Evolutionary conservation across 2,113 vertebrate species (phyloP), one percentile per base, ranked within the genome.

Genomic region (Genyomyrus donnyi): DNA sequence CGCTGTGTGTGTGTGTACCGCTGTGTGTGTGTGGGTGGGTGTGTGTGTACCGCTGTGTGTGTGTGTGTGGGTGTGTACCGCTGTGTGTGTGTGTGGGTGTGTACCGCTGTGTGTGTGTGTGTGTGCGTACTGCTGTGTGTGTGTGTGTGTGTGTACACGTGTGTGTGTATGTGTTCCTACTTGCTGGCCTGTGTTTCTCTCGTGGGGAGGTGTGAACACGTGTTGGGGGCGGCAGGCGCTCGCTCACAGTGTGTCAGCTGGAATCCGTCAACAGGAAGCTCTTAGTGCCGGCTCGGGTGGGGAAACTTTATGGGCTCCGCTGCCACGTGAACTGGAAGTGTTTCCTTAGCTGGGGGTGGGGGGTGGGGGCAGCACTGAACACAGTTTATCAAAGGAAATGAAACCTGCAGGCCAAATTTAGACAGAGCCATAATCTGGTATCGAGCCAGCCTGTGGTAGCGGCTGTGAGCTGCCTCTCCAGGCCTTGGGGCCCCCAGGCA

Each of bases 401-500:
- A 46, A 86, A 87, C 89, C 89, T 87, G 31, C 53, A 58, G 89
- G 89, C 84, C 42, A 87, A 87, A 84, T 90, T 90, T 90, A 66
- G 89, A 90, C 89, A 50, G 89, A 66, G 15, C 52, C 86, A 90
- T 90, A 62, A 58, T 85, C 39, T 87, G 56, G 45, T 50, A 50
- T 90, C 24, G 31, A 87, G 46, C 15, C 48, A 49, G 84, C 1
- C 52, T 31, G 24, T 21, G 85, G 42, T 90, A 46, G 50, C 56
- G 88, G 11, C n/a, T 10, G n/a, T 10, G 58, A 3, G 58, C 58
- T n/a, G n/a, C 24, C n/a, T 66, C n/a, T 66, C 24, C 24, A 27
- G 58, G 24, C 58, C n/a, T n/a, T 27, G 24, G 24, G 1, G 58
- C 58, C 58, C n/a, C 58, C n/a, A 27, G n/a, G 58, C 58, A 66